phyloP scores from a whole-genome alignment of 2,113 vertebrate genomes.

The Stegastes partitus region DNA sequence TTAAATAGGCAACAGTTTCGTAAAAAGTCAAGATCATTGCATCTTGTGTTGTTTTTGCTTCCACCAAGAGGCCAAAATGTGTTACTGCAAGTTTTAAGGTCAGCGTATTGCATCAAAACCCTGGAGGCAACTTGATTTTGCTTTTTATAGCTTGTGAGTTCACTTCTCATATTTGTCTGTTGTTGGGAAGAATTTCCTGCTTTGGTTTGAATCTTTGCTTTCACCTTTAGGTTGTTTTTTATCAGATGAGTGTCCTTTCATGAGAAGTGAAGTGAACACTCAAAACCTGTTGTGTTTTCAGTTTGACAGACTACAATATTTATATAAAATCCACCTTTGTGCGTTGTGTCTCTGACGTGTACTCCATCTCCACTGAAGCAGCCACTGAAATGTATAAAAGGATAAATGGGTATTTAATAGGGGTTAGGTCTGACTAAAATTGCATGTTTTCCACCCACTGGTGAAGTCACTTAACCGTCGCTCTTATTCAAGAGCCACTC shows the following conservation, averaged over 20 bases:
- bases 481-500: constrained; percentile 31
- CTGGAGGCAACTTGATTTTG: too few relatives aligned
- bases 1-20: neutral
- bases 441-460: constrained; percentile 23
- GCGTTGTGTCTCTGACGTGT: neutral
- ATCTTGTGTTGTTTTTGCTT: neutral
- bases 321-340: neutral
- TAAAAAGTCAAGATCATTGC: neutral
- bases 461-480: constrained; percentile 24
- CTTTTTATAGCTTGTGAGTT: neutral
- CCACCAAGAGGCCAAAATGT: neutral
- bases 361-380: neutral
- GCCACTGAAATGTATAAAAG: neutral
- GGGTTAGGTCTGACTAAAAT: constrained; percentile 18
- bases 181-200: too few relatives aligned
- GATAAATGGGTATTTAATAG: neutral
- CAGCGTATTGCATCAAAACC: too few relatives aligned
- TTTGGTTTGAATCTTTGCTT: too few relatives aligned
- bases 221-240: too few relatives aligned
- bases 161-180: neutral
- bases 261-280: neutral
- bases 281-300: neutral
- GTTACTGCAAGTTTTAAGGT: too few relatives aligned
- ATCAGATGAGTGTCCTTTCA: too few relatives aligned
- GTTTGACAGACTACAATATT: neutral